These are phyloP conservation scores for Zaprionus bogoriensis DNA, from an alignment of 2,888 invertebrate genomes.

Conservation along the genomic window DNA sequence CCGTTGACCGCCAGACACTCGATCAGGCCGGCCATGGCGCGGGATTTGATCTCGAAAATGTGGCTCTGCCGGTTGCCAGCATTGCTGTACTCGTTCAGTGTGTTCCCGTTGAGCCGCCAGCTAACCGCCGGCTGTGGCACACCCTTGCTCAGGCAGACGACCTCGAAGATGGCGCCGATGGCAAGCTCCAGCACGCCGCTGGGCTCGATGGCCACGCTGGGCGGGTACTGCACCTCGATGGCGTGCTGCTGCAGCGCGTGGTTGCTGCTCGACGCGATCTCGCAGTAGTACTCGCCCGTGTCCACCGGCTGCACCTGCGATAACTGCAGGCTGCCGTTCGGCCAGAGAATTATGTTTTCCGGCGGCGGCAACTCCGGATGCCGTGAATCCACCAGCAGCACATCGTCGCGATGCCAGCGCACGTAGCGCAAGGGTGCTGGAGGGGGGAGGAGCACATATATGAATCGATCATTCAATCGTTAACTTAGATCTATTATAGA, in stretches of 20 bases:
- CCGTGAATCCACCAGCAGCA: constrained; percentile 86
- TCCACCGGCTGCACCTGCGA: constrained; percentile 83
- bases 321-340: constrained; percentile 89
- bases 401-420: constrained; percentile 88
- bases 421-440: constrained; percentile 86
- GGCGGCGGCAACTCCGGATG: constrained; percentile 84
- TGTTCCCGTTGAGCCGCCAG: constrained; percentile 85
- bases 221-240: constrained; percentile 90
- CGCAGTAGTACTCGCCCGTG: constrained; percentile 85
- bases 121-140: constrained; percentile 89
- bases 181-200: constrained; percentile 88
- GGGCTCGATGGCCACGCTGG: constrained; percentile 87
- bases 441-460: background rate
- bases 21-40: constrained; percentile 88
- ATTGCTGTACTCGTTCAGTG: constrained; percentile 63
- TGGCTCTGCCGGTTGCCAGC: constrained; percentile 79
- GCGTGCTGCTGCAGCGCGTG: constrained; percentile 87
- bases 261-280: constrained; percentile 80
- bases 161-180: constrained; percentile 89
- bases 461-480: too few relatives aligned
- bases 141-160: constrained; percentile 89
- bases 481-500: too few relatives aligned
- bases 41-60: constrained; percentile 83
- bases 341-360: constrained; percentile 86
- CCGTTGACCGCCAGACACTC: constrained; percentile 89